Conservation (phyloP, 92 coral and sea anemone genomes). For the Heteractis magnifica region DNA sequence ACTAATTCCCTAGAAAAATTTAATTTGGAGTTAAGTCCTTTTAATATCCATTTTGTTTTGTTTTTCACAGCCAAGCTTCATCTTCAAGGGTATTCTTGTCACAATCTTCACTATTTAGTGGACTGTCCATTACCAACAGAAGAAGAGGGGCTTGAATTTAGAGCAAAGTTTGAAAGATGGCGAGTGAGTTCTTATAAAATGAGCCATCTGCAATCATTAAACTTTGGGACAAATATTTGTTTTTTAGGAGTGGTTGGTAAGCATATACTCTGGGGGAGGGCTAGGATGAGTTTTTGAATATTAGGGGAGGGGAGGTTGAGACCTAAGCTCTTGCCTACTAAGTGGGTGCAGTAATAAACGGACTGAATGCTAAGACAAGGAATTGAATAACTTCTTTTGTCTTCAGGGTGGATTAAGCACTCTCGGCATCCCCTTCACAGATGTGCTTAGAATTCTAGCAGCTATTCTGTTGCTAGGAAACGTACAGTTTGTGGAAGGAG, state of each 20-base stretch:
- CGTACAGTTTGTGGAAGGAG: slow-evolving; percentile 90
- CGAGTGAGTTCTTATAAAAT: slow-evolving; percentile 56
- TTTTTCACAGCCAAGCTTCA: slow-evolving; percentile 73
- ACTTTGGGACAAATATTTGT: neutral
- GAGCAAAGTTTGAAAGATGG: slow-evolving; percentile 76
- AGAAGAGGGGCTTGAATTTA: slow-evolving; percentile 55
- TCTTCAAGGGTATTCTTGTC: slow-evolving; percentile 82
- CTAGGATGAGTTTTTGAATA: too few relatives aligned
- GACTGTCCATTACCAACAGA: slow-evolving; percentile 59
- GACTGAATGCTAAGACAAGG: too few relatives aligned
- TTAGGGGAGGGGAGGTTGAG: too few relatives aligned
- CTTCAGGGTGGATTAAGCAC: slow-evolving; percentile 69
- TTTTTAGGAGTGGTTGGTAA: too few relatives aligned
- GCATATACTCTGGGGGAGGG: too few relatives aligned
- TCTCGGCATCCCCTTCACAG: slow-evolving; percentile 85
- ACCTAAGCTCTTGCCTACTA: too few relatives aligned
- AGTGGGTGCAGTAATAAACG: too few relatives aligned
- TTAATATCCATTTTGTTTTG: neutral
- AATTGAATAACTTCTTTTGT: neutral
- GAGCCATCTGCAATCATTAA: neutral
- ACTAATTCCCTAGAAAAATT: neutral
- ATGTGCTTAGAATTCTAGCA: slow-evolving; percentile 80
- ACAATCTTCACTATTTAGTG: slow-evolving; percentile 72
- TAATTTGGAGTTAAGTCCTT: neutral
- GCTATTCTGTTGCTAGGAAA: slow-evolving; percentile 92